Conservation (phyloP, 2,797 vertebrate species). For the Hafferia zeledoni region DNA sequence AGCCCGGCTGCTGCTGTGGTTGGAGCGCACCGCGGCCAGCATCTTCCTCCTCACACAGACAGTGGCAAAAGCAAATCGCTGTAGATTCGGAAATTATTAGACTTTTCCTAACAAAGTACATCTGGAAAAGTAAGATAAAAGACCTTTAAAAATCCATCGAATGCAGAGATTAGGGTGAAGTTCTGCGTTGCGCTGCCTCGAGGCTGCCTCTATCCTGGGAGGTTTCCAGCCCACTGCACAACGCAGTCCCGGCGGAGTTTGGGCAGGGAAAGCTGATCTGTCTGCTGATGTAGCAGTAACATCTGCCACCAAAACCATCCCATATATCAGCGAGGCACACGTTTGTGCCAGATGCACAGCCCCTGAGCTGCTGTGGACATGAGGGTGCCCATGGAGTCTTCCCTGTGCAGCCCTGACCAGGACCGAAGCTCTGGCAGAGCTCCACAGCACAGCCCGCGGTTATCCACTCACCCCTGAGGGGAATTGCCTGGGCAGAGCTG, state of each 20-base stretch:
- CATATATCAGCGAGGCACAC: fast-evolving
- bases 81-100: background rate
- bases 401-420: fast-evolving
- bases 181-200: fast-evolving
- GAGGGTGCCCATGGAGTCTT: background rate
- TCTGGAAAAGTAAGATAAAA: background rate
- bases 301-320: background rate
- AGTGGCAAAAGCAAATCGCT: background rate
- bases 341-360: background rate
- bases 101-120: background rate
- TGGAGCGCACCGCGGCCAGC: background rate
- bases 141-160: background rate
- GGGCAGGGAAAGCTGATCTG: background rate
- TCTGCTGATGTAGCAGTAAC: background rate
- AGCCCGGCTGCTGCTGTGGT: background rate
- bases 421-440: background rate
- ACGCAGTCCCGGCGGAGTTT: background rate
- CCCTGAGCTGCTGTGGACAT: fast-evolving
- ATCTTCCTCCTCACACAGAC: fast-evolving
- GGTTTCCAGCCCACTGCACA: background rate
- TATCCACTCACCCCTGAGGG: fast-evolving
- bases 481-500: background rate
- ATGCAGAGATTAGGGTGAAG: background rate
- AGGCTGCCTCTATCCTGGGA: fast-evolving
- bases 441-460: background rate